Conservation (phyloP, 2,113 vertebrate genomes). For the Callipepla squamata region DNA sequence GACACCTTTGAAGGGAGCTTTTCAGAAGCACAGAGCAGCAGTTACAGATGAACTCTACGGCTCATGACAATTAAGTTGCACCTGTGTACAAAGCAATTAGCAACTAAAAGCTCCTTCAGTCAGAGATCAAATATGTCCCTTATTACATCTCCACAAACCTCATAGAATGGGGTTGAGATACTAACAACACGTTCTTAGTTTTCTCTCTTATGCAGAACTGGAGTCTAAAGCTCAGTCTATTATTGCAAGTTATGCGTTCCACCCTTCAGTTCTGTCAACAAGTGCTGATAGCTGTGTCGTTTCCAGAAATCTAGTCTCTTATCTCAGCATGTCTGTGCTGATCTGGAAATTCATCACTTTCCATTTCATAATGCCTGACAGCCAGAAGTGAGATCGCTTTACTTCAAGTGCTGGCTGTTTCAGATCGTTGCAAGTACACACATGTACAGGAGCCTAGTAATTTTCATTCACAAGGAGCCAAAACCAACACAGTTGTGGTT, state of each 20-base stretch:
- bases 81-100: background rate
- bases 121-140: background rate
- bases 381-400: background rate
- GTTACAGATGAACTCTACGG: background rate
- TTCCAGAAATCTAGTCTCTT: slow-evolving; percentile 10
- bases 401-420: background rate
- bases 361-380: background rate
- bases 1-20: background rate
- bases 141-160: background rate
- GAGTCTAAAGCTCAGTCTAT: background rate
- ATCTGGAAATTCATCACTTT: slow-evolving; percentile 12
- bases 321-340: background rate
- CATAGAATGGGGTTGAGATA: background rate
- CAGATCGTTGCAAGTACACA: background rate
- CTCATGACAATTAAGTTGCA: background rate
- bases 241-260: background rate
- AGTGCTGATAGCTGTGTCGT: background rate
- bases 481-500: background rate
- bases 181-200: background rate
- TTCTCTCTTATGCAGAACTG: background rate
- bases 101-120: background rate
- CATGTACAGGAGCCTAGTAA: accelerated
- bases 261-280: background rate
- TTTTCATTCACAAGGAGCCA: background rate
- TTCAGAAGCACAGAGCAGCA: background rate